Evolutionary conservation across 35 echinoderm and acorn worm genomes (phyloP), one percentile per base, ranked within the genome.

Genomic region (Hemicentrotus pulcherrimus): DNA sequence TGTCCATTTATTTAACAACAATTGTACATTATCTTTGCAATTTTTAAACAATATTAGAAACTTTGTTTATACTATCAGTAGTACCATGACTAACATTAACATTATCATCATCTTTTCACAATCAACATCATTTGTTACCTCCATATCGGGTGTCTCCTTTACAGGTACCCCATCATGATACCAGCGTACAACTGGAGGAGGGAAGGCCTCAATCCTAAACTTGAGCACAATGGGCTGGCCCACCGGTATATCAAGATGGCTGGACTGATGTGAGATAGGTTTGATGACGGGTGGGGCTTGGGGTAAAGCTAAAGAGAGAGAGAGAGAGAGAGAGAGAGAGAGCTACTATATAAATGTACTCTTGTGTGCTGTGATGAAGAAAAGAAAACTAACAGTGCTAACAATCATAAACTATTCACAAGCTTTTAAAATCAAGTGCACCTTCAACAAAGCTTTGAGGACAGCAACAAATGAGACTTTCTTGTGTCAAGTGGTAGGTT

Each of bases 131-230:
- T 4, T 10, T 33, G 7, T 3, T 46, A 94, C 78, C 94, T 85
- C 78, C 60, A 94, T 94, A 5, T 85, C 78, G 4, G 33, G 31
- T 8, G 91, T 93, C 46, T 93, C 91, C n/a, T 48, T 93, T 13
- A 93, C 32, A 46, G 91, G 91, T 14, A 93, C 91, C 0, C 91
- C 91, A 93, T 93, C 48, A 58, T 93, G 91, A 58, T 93, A 93
- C 91, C 91, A 93, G 91, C 91, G 91, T 11, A 93, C 91, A 4
- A 46, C 48, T 24, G 91, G 91, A n/a, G 91, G 46, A 7, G 91
- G 91, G 47, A 93, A 93, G 91, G 91, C 91, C 91, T 93, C 91
- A 52, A 93, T 93, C 12, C 31, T 50, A 31, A 93, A 93, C 91
- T 93, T 58, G 32, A 93, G 91, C 45, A 47, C n/a, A n/a, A 93